phyloP scores from a whole-genome alignment of 2,113 vertebrate genomes.

The Rostratula benghalensis region DNA sequence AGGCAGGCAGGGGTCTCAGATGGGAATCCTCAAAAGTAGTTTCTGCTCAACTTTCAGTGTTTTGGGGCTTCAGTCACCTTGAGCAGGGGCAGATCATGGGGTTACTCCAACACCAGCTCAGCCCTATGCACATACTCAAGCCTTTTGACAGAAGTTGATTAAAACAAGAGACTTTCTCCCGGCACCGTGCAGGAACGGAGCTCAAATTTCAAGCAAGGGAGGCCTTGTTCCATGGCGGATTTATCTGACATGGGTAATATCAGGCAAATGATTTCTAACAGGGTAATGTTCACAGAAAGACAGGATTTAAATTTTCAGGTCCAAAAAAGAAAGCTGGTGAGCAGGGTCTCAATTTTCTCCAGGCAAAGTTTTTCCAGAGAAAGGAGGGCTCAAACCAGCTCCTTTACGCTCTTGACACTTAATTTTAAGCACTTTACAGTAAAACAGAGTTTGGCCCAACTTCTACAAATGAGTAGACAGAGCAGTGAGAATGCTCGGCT shows the following conservation, averaged over 20 bases:
- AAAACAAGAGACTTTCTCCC: not conserved
- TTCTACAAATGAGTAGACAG: not conserved
- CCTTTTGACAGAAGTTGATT: not conserved
- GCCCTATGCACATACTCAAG: rapidly evolving
- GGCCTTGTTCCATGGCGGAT: rapidly evolving
- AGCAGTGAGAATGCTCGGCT: not conserved
- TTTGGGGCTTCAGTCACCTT: not conserved
- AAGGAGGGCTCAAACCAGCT: not conserved
- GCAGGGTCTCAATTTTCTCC: not conserved
- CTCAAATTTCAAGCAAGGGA: not conserved
- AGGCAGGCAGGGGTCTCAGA: not conserved
- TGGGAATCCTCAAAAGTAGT: not conserved
- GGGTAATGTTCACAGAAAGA: not conserved
- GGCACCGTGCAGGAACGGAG: not conserved
- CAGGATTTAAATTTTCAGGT: not conserved
- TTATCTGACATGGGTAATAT: not conserved
- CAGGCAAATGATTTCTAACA: not conserved
- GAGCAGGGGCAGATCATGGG: not conserved
- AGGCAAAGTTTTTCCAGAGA: not conserved
- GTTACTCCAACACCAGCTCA: not conserved
- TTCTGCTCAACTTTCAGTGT: not conserved
- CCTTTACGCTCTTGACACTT: not conserved
- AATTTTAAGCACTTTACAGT: not conserved
- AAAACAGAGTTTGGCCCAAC: not conserved
- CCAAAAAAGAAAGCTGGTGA: not conserved